These are phyloP conservation scores for Hyperoplus lanceolatus DNA, from an alignment of 2,797 vertebrate genomes.

Conservation along the genomic window DNA sequence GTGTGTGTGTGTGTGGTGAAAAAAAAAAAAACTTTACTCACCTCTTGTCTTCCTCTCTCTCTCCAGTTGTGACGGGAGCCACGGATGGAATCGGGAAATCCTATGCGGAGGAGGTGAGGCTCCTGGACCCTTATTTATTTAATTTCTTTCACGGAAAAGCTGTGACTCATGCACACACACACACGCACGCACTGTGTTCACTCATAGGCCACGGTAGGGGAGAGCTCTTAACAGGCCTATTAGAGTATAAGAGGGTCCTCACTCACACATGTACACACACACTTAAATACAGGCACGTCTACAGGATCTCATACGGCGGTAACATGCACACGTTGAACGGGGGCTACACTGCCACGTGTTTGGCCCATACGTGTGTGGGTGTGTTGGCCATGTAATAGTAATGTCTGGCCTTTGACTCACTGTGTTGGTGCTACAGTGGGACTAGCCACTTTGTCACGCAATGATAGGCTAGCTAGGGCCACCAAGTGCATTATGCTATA, in stretches of 20 bases:
- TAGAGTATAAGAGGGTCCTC: constrained; percentile 40
- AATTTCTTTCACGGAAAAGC: constrained; percentile 69
- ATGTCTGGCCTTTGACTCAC: constrained; percentile 44
- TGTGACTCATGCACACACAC: constrained; percentile 73
- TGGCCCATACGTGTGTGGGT: constrained; percentile 12
- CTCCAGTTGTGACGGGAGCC: constrained; percentile 94
- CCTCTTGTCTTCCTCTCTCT: constrained; percentile 48
- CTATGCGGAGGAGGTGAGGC: constrained; percentile 94
- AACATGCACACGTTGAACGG: constrained; percentile 40
- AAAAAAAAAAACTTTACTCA: constrained; percentile 15
- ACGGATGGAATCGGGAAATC: constrained; percentile 99
- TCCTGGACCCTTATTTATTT: constrained; percentile 71
- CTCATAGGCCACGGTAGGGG: constrained; percentile 64
- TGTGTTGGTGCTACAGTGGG: constrained; percentile 22
- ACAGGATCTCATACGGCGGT: constrained; percentile 15
- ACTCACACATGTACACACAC: constrained; percentile 15
- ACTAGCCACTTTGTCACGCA: constrained; percentile 10
- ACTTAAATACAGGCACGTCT: constrained; percentile 20
- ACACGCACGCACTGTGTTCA: constrained; percentile 40
- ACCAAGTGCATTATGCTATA: neutral
- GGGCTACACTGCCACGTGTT: constrained; percentile 50
- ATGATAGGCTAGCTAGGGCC: neutral
- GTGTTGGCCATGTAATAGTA: constrained; percentile 26
- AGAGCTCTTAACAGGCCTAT: constrained; percentile 65
- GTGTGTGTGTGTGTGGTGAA: neutral